These are phyloP conservation scores for Mactra quadrangularis DNA, from an alignment of 1,140 invertebrate genomes.

Conservation along the genomic window DNA sequence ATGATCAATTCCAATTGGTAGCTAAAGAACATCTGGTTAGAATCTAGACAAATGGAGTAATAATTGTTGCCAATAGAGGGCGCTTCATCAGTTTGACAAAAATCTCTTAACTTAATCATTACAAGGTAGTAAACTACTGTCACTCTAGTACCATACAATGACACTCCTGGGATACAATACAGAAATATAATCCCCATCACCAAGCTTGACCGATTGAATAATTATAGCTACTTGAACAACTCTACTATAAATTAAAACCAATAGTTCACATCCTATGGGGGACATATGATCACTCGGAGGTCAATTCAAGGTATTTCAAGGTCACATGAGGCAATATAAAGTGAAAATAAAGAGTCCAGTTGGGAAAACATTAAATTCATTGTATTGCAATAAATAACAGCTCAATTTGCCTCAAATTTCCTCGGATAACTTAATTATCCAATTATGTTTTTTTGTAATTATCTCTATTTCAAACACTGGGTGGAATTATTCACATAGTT, in stretches of 20 bases:
- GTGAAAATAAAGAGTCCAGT: not conserved
- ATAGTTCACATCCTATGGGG: constrained; percentile 20
- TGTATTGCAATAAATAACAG: constrained; percentile 31
- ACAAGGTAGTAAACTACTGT: constrained; percentile 31
- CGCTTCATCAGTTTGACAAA: not conserved
- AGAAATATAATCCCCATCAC: not conserved
- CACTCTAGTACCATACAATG: constrained; percentile 23
- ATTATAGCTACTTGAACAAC: not conserved
- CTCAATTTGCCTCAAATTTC: constrained; percentile 1
- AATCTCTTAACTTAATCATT: constrained; percentile 26
- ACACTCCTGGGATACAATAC: constrained; percentile 3
- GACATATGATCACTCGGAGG: constrained; percentile 10
- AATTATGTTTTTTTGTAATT: not conserved
- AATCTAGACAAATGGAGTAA: constrained; percentile 42
- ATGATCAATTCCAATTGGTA: constrained; percentile 51
- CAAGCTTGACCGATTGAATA: not conserved
- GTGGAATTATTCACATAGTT: too few relatives aligned
- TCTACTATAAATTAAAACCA: not conserved
- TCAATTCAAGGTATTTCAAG: constrained; percentile 14
- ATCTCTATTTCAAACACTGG: too few relatives aligned
- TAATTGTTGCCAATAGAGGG: constrained; percentile 22
- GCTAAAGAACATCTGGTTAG: constrained; percentile 46
- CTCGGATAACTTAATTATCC: constrained; percentile 27
- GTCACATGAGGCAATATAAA: too few relatives aligned
- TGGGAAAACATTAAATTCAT: constrained; percentile 15